phyloP scores from a whole-genome alignment of 1,140 invertebrate genomes.

The Carcinoscorpius rotundicauda region DNA sequence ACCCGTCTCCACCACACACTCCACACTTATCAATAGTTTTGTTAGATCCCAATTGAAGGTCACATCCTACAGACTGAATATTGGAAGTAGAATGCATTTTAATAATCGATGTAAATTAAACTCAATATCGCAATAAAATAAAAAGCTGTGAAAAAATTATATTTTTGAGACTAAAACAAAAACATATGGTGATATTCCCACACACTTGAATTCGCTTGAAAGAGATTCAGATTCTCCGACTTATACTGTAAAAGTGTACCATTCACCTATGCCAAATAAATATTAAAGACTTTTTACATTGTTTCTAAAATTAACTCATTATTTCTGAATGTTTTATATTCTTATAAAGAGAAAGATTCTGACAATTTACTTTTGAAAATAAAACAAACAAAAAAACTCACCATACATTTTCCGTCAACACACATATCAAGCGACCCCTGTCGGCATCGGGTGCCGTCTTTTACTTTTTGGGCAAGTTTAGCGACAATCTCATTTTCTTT shows the following conservation, averaged over 20 bases:
- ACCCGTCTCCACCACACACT: conserved; percentile 77
- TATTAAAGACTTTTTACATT: neutral
- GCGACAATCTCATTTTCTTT: conserved; percentile 49
- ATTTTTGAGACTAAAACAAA: neutral
- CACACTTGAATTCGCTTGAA: too few species aligned
- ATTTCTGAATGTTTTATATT: neutral
- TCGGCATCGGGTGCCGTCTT: conserved; percentile 74
- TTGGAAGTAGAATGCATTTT: conserved; percentile 10
- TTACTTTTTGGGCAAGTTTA: conserved; percentile 61
- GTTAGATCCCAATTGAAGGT: conserved; percentile 68
- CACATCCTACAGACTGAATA: conserved; percentile 72
- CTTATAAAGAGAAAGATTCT: neutral
- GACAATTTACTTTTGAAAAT: neutral
- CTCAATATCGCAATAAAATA: neutral
- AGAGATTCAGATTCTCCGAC: too few species aligned
- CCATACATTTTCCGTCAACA: conserved; percentile 77
- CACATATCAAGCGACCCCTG: conserved; percentile 74
- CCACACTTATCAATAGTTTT: conserved; percentile 75
- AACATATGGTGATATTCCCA: neutral
- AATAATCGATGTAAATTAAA: neutral
- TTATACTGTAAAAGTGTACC: too few species aligned
- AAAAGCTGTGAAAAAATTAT: neutral
- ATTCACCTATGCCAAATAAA: neutral
- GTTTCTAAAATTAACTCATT: neutral
- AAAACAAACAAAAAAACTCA: conserved; percentile 30